phyloP scores from a whole-genome alignment of 2,797 vertebrate genomes.

The Thripadectes ignobilis region DNA sequence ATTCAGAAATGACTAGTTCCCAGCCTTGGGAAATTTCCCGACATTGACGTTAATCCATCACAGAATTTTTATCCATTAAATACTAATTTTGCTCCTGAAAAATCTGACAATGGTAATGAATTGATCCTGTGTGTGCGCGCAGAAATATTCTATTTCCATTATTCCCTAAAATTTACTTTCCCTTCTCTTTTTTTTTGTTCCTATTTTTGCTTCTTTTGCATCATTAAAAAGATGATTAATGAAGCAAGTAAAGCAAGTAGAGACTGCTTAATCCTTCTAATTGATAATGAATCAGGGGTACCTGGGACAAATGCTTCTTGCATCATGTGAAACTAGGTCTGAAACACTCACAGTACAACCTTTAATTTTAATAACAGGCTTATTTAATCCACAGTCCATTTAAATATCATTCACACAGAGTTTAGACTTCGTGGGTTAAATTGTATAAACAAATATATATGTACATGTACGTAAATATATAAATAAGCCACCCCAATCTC shows the following conservation, averaged over 20 bases:
- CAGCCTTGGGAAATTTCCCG: background rate
- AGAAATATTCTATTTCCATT: conserved; percentile 18
- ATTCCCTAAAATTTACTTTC: background rate
- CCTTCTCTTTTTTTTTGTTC: background rate
- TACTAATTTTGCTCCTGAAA: conserved; percentile 20
- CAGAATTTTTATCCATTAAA: conserved; percentile 15
- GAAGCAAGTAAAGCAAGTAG: conserved; percentile 17
- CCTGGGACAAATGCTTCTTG: background rate
- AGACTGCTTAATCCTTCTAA: conserved; percentile 24
- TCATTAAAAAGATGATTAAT: conserved; percentile 55
- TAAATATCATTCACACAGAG: background rate
- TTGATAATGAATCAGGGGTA: conserved; percentile 23
- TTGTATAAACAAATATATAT: background rate
- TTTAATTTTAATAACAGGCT: background rate
- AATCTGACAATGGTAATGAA: background rate
- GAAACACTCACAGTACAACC: background rate
- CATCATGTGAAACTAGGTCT: background rate
- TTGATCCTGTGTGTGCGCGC: background rate
- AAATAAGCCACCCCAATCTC: background rate
- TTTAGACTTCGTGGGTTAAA: background rate
- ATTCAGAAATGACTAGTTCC: background rate
- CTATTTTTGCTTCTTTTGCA: conserved; percentile 33
- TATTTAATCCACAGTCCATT: background rate
- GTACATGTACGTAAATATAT: background rate
- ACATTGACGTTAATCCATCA: background rate